Base-by-base conservation (phyloP, 1,140 invertebrate genomes). In the Lepidurus packardi region DNA sequence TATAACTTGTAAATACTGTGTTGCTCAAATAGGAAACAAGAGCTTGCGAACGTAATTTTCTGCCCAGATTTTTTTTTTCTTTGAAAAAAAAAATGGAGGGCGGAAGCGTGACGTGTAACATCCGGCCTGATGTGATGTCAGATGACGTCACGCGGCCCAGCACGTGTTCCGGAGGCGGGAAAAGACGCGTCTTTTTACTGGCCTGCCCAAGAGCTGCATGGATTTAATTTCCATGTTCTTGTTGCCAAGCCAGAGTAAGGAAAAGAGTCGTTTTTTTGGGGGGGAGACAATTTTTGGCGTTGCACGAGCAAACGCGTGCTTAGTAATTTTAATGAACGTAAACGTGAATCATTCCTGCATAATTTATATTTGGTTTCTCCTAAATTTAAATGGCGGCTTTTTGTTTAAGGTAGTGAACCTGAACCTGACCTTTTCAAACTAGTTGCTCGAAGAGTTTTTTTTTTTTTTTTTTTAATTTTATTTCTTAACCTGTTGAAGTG, bases 291-390 rank as follows among this genome's bases (percentile, higher is more conserved):
- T 4, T 34, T 34, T 34, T 34, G 34, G 34, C 34, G 34, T 8
- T 7, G 53, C 53, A 65, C 53, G 21, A 21, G 53, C 8, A 13
- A 65, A 47, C 53, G 53, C 53, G 53, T 65, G 53, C 53, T 65
- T 9, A 21, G 53, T 21, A 13, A 65, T 65, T 13, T 65, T 65
- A 65, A 65, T 65, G 53, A 65, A 21, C 16, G 53, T 21, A 65
- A 65, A 65, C 53, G 53, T 65, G 53, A 65, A 65, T 65, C 53
- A 65, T 65, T 65, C 53, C 53, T 65, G 53, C 53, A 65, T 65
- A 65, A 65, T 65, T 65, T n/a, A 65, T 65, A 7, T 65, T 65
- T 65, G 21, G 6, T 13, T 65, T 65, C 6, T 13, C 16, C 16
- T 9, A 9, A 65, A 65, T n/a, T 13, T n/a, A 9, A 21, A 65